Conservation (phyloP, 2,888 invertebrate species). For the Dioctria linearis region DNA sequence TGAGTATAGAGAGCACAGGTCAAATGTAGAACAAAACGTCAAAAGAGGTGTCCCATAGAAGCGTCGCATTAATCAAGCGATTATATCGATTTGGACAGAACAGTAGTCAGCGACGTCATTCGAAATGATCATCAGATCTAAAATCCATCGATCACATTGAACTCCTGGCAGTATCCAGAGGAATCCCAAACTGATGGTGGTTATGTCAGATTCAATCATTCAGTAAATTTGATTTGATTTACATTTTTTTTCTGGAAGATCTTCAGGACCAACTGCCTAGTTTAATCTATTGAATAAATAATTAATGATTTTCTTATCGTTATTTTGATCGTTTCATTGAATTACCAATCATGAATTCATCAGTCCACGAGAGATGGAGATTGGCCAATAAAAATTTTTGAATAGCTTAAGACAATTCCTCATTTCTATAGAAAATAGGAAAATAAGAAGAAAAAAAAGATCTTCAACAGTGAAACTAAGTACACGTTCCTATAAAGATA, state of each 20-base stretch:
- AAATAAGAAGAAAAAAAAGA: too few species aligned
- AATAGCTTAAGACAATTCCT: too few species aligned
- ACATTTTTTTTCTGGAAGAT: constrained; percentile 14
- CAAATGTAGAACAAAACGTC: constrained; percentile 48
- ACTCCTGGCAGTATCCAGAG: constrained; percentile 7
- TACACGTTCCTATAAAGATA: too few species aligned
- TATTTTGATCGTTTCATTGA: constrained; percentile 17
- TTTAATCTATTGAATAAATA: constrained; percentile 33
- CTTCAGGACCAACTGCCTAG: constrained; percentile 25
- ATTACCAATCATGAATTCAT: background rate
- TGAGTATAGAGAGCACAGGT: constrained; percentile 42
- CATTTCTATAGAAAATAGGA: too few species aligned
- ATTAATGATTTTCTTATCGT: constrained; percentile 17
- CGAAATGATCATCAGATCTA: constrained; percentile 18
- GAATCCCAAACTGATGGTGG: constrained; percentile 6
- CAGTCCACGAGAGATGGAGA: background rate
- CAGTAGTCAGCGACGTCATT: constrained; percentile 29
- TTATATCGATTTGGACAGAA: constrained; percentile 30
- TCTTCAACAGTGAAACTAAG: too few species aligned
- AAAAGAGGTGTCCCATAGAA: background rate
- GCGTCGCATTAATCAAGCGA: constrained; percentile 41
- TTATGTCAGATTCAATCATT: constrained; percentile 34
- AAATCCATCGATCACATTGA: constrained; percentile 33
- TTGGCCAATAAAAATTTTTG: too few species aligned
- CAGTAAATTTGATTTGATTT: constrained; percentile 27